Percentiles rank a stretch among this genome's conserved stretches.
phyloP scores from a whole-genome alignment of 2,113 vertebrate genomes.

The Neopipo cinnamomea region DNA sequence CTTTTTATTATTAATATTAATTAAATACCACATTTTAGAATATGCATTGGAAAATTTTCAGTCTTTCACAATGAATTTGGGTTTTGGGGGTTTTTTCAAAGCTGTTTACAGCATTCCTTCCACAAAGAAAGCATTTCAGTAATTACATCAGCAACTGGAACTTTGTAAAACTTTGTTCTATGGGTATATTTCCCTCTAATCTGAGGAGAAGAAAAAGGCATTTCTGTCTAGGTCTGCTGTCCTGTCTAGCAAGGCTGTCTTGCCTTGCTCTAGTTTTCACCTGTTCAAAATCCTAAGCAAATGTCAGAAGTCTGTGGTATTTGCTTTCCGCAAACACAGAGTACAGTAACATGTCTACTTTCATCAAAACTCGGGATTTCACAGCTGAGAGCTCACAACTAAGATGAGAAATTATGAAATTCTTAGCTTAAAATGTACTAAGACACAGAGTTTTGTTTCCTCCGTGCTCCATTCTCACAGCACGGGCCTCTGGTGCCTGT shows the following conservation, averaged over 20 bases:
- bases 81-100: background rate
- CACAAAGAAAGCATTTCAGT: background rate
- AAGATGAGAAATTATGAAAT: background rate
- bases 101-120: background rate
- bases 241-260: too few species aligned
- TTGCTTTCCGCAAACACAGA: background rate
- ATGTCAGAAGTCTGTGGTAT: background rate
- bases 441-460: rapidly evolving
- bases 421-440: rapidly evolving
- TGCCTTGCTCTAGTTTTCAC: background rate
- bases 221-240: background rate
- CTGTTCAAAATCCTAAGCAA: background rate
- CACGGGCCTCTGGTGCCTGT: rapidly evolving
- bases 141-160: background rate
- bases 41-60: background rate
- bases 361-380: background rate
- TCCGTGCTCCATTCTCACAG: rapidly evolving
- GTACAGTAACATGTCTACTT: background rate
- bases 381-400: background rate
- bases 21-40: background rate
- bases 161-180: background rate
- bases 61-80: background rate
- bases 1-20: background rate
- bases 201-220: background rate
- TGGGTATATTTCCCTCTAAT: background rate